Percentiles rank a stretch among this genome's conserved stretches.
Evolutionary conservation across 2,113 vertebrate genomes (phyloP).

Genomic region (Mellivora capensis): DNA sequence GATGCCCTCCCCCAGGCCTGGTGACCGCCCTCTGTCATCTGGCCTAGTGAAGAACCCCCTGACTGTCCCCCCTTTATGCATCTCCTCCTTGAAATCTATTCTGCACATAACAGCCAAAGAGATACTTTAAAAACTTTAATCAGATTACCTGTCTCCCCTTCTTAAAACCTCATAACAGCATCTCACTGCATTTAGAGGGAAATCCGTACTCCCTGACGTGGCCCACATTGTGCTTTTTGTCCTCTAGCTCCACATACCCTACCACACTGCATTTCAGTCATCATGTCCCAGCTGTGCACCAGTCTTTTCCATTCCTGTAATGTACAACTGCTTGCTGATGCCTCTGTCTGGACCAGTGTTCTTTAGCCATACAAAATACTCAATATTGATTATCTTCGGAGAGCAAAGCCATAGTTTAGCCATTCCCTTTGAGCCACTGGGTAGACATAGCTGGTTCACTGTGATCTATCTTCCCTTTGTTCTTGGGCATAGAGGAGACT

Average conservation of each 20-base stretch:
- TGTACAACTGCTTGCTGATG: not conserved
- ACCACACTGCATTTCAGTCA: not conserved
- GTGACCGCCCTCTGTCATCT: not conserved
- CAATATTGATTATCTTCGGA: not conserved
- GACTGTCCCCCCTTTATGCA: not conserved
- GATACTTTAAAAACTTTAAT: not conserved
- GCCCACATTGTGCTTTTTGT: fast-evolving
- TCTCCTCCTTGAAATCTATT: not conserved
- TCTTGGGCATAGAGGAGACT: not conserved
- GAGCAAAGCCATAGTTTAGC: not conserved
- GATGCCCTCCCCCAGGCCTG: not conserved
- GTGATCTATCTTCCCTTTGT: not conserved
- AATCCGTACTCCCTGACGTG: not conserved
- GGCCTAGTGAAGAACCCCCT: not conserved
- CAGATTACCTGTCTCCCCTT: not conserved
- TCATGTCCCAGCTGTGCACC: fast-evolving
- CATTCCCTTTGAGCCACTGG: not conserved
- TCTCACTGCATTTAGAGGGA: not conserved
- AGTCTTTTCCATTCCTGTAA: not conserved
- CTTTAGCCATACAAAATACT: not conserved
- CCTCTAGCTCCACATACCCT: not conserved
- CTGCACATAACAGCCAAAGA: not conserved
- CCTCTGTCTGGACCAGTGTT: not conserved
- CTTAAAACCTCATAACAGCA: not conserved
- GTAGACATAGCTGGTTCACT: not conserved